Evolutionary conservation across 2,888 invertebrate species (phyloP).

Genomic region (Drosophila meridiana): DNA sequence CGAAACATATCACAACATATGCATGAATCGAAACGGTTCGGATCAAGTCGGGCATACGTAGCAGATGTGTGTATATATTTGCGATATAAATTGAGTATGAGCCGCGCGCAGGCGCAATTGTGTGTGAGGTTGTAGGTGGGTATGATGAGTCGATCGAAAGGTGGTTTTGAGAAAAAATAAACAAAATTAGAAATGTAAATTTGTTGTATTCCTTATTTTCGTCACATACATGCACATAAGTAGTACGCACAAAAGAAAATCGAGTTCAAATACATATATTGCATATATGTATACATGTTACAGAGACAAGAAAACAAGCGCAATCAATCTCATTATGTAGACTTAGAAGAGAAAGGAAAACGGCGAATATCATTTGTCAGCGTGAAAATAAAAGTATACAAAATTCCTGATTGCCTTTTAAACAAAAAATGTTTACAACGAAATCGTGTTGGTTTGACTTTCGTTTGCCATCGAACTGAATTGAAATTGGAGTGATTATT

Average conservation of each 20-base stretch:
- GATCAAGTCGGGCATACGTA: conserved; percentile 18
- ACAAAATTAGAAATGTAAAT: conserved; percentile 63
- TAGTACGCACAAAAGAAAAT: conserved; percentile 34
- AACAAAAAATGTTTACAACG: conserved; percentile 16
- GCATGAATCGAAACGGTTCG: conserved; percentile 14
- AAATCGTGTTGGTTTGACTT: conserved; percentile 11
- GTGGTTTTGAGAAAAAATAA: conserved; percentile 61
- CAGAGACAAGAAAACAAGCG: conserved; percentile 42
- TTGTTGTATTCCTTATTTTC: conserved; percentile 42
- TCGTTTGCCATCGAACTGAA: conserved; percentile 9
- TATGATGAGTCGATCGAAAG: conserved; percentile 79
- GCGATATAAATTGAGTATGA: conserved; percentile 47
- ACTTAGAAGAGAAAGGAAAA: conserved; percentile 25
- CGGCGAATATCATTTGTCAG: conserved; percentile 74
- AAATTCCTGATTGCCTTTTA: neutral
- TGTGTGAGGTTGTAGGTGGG: conserved; percentile 68
- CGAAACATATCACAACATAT: conserved; percentile 42
- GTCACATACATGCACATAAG: conserved; percentile 30
- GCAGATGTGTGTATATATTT: conserved; percentile 30
- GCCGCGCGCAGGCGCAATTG: conserved; percentile 51
- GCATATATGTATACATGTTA: neutral
- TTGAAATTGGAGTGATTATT: conserved; percentile 32
- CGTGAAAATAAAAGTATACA: conserved; percentile 18
- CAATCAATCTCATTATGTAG: conserved; percentile 36
- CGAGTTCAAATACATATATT: conserved; percentile 30